Evolutionary conservation across 2,888 invertebrate genomes (phyloP), one percentile per base, ranked within the genome.

Genomic region (Xanthostigma xanthostigma): DNA sequence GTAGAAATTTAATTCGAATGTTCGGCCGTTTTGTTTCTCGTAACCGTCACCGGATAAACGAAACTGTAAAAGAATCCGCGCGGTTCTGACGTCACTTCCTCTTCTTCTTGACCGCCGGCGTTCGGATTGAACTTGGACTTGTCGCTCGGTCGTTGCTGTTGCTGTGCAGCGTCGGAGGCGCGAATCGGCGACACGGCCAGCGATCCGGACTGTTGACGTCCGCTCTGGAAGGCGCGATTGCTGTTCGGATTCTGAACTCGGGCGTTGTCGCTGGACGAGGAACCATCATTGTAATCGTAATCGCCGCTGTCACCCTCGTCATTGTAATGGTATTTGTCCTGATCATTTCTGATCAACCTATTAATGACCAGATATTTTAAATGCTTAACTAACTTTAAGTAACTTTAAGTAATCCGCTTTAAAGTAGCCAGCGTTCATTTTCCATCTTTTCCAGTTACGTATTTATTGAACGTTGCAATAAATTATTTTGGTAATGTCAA

Each of bases 21-120:
- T 27, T 27, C 27, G 6, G 27, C 6, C 27, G 27, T 27, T 27
- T 27, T 27, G 6, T 27, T 27, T 27, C 6, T 27, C 6, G 27
- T 27, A 27, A 27, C 27, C 27, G 27, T 27, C 27, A 27, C 79
- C 33, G 80, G 79, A 64, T 83, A 82, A 56, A 75, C 73, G 64
- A 77, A 79, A 57, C 73, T 77, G 64, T 84, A 84, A 73, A 78
- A 84, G 72, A 84, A 84, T 45, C 83, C 83, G 58, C 75, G 74
- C 45, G 82, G 81, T 14, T 67, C 67, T 13, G 66, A 72, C 9
- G 64, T 64, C 48, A 62, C 62, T 59, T 74, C 74, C 51, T 68
- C 58, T 34, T 58, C 57, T 52, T 66, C 45, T 48, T 60, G 9
- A 36, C 12, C 48, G 36, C 17, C 54, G 51, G 8, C 46, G 49